Conservation (phyloP, 2,888 invertebrate species). For the Trissolcus japonicus region DNA sequence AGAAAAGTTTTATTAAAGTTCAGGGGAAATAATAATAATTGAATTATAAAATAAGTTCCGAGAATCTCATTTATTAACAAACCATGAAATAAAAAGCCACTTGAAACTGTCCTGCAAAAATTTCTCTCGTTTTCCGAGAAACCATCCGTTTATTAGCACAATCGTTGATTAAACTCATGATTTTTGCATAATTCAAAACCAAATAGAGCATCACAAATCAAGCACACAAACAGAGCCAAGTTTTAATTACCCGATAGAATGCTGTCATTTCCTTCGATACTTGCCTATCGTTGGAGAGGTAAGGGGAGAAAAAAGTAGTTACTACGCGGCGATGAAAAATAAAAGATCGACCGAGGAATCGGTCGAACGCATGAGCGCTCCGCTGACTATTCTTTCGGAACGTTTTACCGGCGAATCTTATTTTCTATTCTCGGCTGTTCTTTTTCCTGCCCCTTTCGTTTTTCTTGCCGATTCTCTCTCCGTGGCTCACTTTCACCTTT, state of each 20-base stretch:
- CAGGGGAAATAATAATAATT: too few relatives aligned
- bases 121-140: too few relatives aligned
- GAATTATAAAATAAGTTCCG: too few relatives aligned
- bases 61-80: too few relatives aligned
- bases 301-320: too few relatives aligned
- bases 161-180: constrained; percentile 3
- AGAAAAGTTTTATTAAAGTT: too few relatives aligned
- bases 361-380: constrained; percentile 61
- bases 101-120: too few relatives aligned
- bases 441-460: constrained; percentile 31
- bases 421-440: constrained; percentile 37
- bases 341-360: constrained; percentile 54
- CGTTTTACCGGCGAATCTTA: constrained; percentile 45
- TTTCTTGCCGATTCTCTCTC: constrained; percentile 39
- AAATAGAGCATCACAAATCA: too few relatives aligned
- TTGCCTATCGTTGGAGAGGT: not conserved
- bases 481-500: constrained; percentile 52
- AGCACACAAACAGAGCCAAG: not conserved
- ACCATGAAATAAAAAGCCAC: too few relatives aligned
- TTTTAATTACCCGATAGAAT: not conserved
- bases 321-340: not conserved
- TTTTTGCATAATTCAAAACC: too few relatives aligned
- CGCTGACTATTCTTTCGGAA: constrained; percentile 53
- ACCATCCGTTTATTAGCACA: too few relatives aligned
- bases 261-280: constrained; percentile 1